These are phyloP conservation scores for Salvelinus alpinus DNA, from an alignment of 2,113 vertebrate genomes.

Conservation along the genomic window DNA sequence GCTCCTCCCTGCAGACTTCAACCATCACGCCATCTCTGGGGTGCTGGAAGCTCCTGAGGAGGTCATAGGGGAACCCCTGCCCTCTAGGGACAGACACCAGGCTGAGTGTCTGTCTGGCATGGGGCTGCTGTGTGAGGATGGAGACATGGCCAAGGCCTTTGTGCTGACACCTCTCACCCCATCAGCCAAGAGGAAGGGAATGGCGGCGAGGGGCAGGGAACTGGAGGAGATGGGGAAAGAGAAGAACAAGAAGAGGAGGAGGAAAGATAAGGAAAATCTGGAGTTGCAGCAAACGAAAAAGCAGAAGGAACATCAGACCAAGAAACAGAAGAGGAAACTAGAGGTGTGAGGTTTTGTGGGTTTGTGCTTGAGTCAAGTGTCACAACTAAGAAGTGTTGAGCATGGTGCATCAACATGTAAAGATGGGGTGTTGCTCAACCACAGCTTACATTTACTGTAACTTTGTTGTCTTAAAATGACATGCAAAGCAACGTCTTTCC, in stretches of 20 bases:
- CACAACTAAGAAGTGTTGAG: neutral
- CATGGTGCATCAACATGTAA: neutral
- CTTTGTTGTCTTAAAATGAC: neutral
- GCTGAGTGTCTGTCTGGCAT: constrained; percentile 54
- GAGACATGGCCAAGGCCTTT: constrained; percentile 34
- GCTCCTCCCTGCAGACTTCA: constrained; percentile 71
- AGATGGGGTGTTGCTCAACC: neutral
- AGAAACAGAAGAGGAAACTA: constrained; percentile 70
- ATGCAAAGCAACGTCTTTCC: neutral
- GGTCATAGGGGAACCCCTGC: constrained; percentile 71
- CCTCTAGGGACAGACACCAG: constrained; percentile 47
- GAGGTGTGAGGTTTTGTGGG: constrained; percentile 57
- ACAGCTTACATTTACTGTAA: neutral
- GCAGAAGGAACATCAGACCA: constrained; percentile 62
- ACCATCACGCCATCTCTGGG: constrained; percentile 65
- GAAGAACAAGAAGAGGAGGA: constrained; percentile 64
- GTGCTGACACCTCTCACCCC: constrained; percentile 27
- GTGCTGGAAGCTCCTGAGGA: constrained; percentile 79
- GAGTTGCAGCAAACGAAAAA: constrained; percentile 59
- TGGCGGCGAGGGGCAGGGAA: constrained; percentile 46
- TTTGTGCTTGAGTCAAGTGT: neutral
- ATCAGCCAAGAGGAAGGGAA: constrained; percentile 66
- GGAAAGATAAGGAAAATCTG: constrained; percentile 73
- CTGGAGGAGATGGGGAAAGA: constrained; percentile 44
- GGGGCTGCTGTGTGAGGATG: constrained; percentile 54